These are phyloP conservation scores for Hydriomena furcata DNA, from an alignment of 2,888 invertebrate species.

Conservation along the genomic window DNA sequence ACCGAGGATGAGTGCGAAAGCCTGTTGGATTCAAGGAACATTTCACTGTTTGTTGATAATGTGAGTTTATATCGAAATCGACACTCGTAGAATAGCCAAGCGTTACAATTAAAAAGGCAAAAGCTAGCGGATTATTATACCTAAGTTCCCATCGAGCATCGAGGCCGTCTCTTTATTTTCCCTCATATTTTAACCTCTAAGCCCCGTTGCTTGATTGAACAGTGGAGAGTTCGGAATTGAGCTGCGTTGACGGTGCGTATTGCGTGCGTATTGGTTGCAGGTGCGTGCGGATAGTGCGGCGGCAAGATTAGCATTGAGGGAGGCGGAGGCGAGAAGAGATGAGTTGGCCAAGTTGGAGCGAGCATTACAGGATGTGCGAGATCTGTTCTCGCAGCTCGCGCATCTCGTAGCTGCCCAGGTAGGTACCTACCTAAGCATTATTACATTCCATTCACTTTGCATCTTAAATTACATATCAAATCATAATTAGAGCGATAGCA, in stretches of 20 bases:
- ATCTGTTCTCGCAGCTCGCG: slow-evolving; percentile 93
- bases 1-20: slow-evolving; percentile 76
- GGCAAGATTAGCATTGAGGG: slow-evolving; percentile 89
- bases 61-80: slow-evolving; percentile 54
- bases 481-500: too few species aligned
- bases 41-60: slow-evolving; percentile 75
- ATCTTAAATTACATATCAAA: too few species aligned
- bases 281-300: slow-evolving; percentile 91
- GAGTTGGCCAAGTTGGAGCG: slow-evolving; percentile 92
- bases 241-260: neutral
- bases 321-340: slow-evolving; percentile 91
- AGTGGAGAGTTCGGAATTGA: too few species aligned
- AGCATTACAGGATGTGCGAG: slow-evolving; percentile 89
- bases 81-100: too few species aligned
- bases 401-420: slow-evolving; percentile 90
- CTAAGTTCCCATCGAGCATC: too few species aligned
- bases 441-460: too few species aligned
- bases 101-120: too few species aligned
- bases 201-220: too few species aligned
- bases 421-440: too few species aligned
- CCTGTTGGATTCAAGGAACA: slow-evolving; percentile 68
- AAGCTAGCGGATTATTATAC: too few species aligned
- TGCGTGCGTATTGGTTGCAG: slow-evolving; percentile 77
- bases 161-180: too few species aligned
- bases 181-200: too few species aligned